A percentile compares a stretch with the other conserved stretches of the same genome.
These are phyloP conservation scores for Prunella fulvescens DNA, from an alignment of 2,113 vertebrate genomes.

Conservation along the genomic window DNA sequence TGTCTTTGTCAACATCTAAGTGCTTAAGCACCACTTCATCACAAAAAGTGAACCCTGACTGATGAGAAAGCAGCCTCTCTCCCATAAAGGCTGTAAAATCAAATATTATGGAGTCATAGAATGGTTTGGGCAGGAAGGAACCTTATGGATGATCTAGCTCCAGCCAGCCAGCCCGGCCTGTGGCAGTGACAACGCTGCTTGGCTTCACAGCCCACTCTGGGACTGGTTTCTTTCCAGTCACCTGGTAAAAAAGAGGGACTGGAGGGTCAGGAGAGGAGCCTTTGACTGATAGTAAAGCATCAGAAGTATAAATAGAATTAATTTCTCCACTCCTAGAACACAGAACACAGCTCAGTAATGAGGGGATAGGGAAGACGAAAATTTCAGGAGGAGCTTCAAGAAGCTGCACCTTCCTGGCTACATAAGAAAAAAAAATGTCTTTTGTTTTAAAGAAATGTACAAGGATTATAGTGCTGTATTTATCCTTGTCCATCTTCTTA, in stretches of 20 bases:
- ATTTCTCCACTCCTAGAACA: not conserved
- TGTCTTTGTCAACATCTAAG: not conserved
- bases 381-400: not conserved
- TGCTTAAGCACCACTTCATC: not conserved
- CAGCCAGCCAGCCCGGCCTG: rapidly evolving
- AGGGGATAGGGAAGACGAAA: not conserved
- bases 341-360: not conserved
- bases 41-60: not conserved
- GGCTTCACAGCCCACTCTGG: not conserved
- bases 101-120: not conserved
- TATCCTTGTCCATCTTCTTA: not conserved
- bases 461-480: not conserved
- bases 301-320: not conserved
- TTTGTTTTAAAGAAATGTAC: not conserved
- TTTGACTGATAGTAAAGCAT: not conserved
- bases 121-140: not conserved
- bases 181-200: not conserved
- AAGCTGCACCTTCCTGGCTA: not conserved
- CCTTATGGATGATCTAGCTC: not conserved
- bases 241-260: not conserved
- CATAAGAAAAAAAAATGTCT: not conserved
- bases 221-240: no score
- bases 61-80: not conserved
- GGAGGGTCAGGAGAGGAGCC: not conserved
- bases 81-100: not conserved